Evolutionary conservation across 2,888 invertebrate species (phyloP).

Genomic region (Pinctada fucata): DNA sequence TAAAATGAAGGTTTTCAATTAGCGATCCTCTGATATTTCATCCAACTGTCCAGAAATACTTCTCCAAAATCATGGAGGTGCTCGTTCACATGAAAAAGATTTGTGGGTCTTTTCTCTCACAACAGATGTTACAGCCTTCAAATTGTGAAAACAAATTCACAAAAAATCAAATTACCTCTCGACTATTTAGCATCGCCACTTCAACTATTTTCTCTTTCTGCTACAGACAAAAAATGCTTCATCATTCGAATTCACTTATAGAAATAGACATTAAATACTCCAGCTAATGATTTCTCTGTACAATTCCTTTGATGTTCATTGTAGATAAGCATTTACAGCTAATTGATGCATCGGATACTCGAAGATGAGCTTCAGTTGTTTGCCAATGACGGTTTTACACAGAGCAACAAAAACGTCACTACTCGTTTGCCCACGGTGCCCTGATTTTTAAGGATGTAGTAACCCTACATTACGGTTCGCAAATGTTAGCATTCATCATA

Average conservation of each 20-base stretch:
- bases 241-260: background rate
- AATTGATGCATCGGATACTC: background rate
- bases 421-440: too few species aligned
- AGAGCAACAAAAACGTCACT: too few species aligned
- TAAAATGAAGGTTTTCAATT: conserved; percentile 12
- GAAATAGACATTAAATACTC: background rate
- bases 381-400: too few species aligned
- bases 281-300: background rate
- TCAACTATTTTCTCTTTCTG: background rate
- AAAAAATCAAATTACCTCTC: background rate
- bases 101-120: background rate
- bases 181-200: background rate
- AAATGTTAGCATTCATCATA: too few species aligned
- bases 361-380: too few species aligned
- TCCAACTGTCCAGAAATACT: conserved; percentile 13
- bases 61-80: background rate
- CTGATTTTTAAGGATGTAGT: too few species aligned
- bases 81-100: background rate
- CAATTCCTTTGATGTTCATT: background rate
- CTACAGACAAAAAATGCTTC: background rate
- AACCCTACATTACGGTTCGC: too few species aligned
- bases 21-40: background rate
- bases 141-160: background rate
- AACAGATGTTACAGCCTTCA: background rate
- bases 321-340: background rate